Conservation (phyloP, 92 coral and sea anemone species). For the Siderastrea siderea region DNA sequence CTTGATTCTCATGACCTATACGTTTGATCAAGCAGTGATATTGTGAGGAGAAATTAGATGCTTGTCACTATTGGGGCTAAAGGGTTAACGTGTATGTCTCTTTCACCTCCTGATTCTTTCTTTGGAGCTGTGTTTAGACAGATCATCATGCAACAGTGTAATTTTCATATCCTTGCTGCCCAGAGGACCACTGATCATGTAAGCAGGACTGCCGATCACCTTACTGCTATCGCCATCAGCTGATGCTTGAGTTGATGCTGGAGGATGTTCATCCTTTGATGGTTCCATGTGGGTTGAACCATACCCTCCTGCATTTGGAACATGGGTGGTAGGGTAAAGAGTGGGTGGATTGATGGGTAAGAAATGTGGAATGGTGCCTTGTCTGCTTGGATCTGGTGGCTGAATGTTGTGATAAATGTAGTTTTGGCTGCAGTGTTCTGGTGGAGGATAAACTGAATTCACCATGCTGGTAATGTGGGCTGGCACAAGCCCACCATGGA, state of each 20-base stretch:
- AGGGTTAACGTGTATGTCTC: no score
- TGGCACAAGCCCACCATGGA: conserved; percentile 28
- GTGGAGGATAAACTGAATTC: conserved; percentile 15
- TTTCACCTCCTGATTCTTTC: conserved; percentile 86
- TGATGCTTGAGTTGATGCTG: conserved; percentile 17
- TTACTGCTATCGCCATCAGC: conserved; percentile 26
- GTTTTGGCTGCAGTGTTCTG: conserved; percentile 40
- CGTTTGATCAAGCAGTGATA: no score
- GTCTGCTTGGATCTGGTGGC: conserved; percentile 25
- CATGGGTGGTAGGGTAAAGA: conserved; percentile 2
- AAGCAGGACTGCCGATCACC: conserved; percentile 79
- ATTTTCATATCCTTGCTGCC: conserved; percentile 93
- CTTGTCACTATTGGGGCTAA: no score
- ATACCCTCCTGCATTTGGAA: conserved; percentile 15
- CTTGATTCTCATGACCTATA: no score
- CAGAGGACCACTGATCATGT: conserved; percentile 94
- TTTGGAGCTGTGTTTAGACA: conserved; percentile 94
- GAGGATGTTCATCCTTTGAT: conserved; percentile 29
- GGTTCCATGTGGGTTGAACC: conserved; percentile 2
- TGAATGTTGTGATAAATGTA: conserved; percentile 18
- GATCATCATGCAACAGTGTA: conserved; percentile 81
- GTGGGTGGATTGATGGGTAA: conserved; percentile 30
- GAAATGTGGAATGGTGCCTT: conserved; percentile 21
- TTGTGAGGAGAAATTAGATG: no score
- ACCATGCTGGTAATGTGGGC: conserved; percentile 10